Base-by-base conservation (phyloP, 2,797 vertebrate genomes). In the Myotis pilosus region DNA sequence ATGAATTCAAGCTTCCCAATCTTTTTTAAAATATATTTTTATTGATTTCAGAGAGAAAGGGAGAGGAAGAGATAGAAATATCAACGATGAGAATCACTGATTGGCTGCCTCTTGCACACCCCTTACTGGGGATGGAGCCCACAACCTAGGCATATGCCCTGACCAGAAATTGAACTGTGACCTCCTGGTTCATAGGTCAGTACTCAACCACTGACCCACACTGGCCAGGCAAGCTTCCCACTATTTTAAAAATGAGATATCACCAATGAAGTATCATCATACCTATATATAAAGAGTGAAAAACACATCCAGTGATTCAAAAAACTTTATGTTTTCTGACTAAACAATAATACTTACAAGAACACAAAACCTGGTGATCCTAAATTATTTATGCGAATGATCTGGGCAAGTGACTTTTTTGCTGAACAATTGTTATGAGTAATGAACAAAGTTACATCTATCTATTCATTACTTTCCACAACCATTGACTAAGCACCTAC, bases 161-260 rank as follows among this genome's bases (percentile, higher is more conserved):
- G 28, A 15, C 60, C 60, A 30, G 60, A 62, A 30, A 62, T 62
- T 30, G 28, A 62, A 30, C 28, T 62, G 60, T 62, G 60, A 62
- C 60, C 28, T 30, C 28, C 57, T 60, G 57, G 25, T 60, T 60
- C 57, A 60, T 28, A 60, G 57, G 25, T 60, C 57, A 60, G 15
- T 25, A 30, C 57, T 60, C 57, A 60, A 6, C 57, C 57, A 28
- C 25, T 60, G 57, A 60, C 25, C 57, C 25, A 60, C 57, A 30
- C 25, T 28, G 57, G 57, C 57, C 25, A 60, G 57, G 25, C 75
- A 96, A 55, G 79, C 75, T 68, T 68, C 64, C n/a, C n/a, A 36
- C n/a, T 68, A 68, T 91, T 92, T 95, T 30, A 41, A 69, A 81
- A 92, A 80, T 85, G 80, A 89, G 71, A 11, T 62, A 28, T 38